These are phyloP conservation scores for Caenorhabditis tropicalis DNA, from an alignment of 1,140 invertebrate genomes.

Conservation along the genomic window DNA sequence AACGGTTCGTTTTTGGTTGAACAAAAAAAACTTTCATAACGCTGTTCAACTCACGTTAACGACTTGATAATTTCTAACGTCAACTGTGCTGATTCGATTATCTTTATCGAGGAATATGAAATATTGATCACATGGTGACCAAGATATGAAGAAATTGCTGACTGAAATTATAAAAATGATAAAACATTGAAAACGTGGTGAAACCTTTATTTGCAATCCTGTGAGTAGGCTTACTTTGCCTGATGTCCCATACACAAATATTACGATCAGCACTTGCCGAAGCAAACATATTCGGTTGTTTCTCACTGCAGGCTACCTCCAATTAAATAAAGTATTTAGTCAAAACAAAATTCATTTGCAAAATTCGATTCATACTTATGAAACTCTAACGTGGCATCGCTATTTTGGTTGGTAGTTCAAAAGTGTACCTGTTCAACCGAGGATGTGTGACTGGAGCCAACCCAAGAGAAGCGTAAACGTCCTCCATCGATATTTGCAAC, in stretches of 20 bases:
- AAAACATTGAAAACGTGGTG: neutral
- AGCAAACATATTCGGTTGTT: constrained; percentile 35
- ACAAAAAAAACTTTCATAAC: neutral
- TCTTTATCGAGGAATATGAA: constrained; percentile 34
- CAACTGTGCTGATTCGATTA: constrained; percentile 32
- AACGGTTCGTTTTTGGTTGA: neutral
- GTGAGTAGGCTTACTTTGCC: constrained; percentile 37
- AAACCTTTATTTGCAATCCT: constrained; percentile 30
- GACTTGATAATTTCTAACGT: constrained; percentile 1
- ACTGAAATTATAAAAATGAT: neutral
- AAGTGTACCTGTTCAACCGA: constrained; percentile 8
- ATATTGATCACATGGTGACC: constrained; percentile 44
- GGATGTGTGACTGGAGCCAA: constrained; percentile 3
- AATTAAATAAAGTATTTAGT: neutral
- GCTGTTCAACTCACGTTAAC: constrained; percentile 1
- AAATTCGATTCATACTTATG: too few relatives aligned
- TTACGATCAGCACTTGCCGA: constrained; percentile 39
- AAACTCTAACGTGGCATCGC: too few relatives aligned
- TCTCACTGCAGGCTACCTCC: constrained; percentile 39
- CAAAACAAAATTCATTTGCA: neutral
- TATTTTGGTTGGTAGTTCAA: too few relatives aligned
- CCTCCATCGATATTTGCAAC: constrained; percentile 14
- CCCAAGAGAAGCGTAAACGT: constrained; percentile 5
- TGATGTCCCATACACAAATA: constrained; percentile 44
- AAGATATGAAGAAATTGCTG: constrained; percentile 20